These are phyloP conservation scores for Pterocles gutturalis DNA, from an alignment of 2,113 vertebrate species.

Conservation along the genomic window DNA sequence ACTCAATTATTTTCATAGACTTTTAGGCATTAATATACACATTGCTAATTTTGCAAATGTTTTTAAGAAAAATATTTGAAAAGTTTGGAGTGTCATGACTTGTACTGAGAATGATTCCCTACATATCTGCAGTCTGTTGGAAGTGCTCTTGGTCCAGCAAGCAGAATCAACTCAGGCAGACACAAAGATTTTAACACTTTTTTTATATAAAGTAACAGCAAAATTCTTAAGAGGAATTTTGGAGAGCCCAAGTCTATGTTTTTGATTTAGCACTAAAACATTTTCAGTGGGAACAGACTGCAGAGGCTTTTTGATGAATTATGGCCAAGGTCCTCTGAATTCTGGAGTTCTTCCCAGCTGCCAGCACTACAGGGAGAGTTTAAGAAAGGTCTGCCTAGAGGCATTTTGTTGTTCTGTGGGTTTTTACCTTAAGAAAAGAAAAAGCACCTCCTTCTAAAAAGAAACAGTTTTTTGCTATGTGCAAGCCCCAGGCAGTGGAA, in stretches of 20 bases:
- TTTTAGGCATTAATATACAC: neutral
- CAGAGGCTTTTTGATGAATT: neutral
- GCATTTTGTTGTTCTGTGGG: neutral
- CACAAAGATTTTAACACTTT: neutral
- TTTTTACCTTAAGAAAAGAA: neutral
- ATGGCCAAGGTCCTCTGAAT: neutral
- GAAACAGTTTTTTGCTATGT: neutral
- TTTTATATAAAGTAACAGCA: neutral
- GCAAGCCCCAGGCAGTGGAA: neutral
- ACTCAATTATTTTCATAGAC: neutral
- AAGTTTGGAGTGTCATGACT: neutral
- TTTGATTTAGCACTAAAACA: neutral
- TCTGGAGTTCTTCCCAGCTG: neutral
- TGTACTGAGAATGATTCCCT: neutral
- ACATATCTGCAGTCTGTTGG: neutral
- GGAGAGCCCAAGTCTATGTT: neutral
- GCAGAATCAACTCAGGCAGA: neutral
- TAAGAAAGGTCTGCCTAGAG: neutral
- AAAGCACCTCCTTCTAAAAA: neutral
- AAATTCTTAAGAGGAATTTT: neutral
- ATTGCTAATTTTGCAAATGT: neutral
- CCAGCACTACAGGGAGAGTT: neutral
- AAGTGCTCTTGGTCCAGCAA: neutral
- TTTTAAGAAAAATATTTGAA: neutral
- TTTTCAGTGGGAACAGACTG: neutral